Evolutionary conservation across 53 echinoderm and acorn worm species (phyloP).

Genomic region (Hippasteria phrygiana): DNA sequence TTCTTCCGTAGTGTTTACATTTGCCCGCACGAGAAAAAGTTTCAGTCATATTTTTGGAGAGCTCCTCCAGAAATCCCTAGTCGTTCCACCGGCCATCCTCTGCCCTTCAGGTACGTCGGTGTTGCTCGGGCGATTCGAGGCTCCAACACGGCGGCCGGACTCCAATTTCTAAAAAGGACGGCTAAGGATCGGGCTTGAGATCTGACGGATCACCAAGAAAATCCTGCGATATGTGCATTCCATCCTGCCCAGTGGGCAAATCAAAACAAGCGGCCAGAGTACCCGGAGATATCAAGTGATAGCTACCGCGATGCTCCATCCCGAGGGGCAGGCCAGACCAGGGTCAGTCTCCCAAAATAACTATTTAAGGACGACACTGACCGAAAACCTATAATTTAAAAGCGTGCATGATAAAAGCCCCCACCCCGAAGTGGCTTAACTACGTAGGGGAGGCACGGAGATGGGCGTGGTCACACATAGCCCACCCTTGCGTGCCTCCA

Average conservation of each 20-base stretch:
- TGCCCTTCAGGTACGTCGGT: not conserved
- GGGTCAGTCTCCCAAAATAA: not conserved
- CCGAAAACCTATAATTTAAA: too few relatives aligned
- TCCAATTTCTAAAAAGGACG: not conserved
- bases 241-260: not conserved
- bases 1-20: not conserved
- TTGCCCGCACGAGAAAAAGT: not conserved
- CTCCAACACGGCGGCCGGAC: not conserved
- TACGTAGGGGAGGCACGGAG: too few relatives aligned
- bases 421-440: too few relatives aligned
- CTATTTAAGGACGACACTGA: not conserved
- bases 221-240: not conserved
- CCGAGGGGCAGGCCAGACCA: not conserved
- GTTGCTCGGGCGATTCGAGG: not conserved
- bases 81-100: too few relatives aligned
- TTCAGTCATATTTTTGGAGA: not conserved
- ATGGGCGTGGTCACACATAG: too few relatives aligned
- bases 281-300: not conserved
- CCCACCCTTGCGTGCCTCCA: too few relatives aligned
- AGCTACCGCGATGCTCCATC: not conserved
- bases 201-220: not conserved
- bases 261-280: not conserved
- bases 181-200: not conserved
- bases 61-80: too few relatives aligned
- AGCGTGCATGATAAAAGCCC: too few relatives aligned